These are phyloP conservation scores for Vulpes ferrilata DNA, from an alignment of 2,113 vertebrate species.

Conservation along the genomic window DNA sequence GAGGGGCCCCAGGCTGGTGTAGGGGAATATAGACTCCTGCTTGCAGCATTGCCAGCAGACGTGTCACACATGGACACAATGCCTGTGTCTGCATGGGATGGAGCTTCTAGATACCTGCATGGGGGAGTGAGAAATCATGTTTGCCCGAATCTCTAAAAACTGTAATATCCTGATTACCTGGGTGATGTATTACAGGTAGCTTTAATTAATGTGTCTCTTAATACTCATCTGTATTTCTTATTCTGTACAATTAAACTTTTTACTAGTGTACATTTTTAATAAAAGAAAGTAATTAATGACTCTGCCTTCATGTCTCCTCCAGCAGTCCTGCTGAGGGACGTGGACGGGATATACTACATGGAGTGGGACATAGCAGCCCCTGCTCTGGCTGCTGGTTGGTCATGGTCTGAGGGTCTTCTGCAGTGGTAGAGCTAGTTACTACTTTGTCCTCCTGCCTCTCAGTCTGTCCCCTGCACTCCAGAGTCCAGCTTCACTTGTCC, in stretches of 20 bases:
- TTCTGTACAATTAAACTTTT: constrained; percentile 38
- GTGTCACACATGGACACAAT: background rate
- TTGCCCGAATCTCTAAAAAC: background rate
- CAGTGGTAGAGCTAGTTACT: background rate
- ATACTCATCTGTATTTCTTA: constrained; percentile 53
- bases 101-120: background rate
- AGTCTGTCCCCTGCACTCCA: background rate
- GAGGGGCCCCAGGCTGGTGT: background rate
- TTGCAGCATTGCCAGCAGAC: background rate
- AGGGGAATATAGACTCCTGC: background rate
- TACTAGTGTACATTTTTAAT: constrained; percentile 48
- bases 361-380: background rate
- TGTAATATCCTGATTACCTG: background rate
- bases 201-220: constrained; percentile 54
- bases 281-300: constrained; percentile 32
- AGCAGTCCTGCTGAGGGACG: background rate
- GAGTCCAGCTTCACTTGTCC: background rate
- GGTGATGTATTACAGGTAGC: background rate
- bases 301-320: background rate
- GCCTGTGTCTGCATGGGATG: background rate
- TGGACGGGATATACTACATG: rapidly evolving
- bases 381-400: background rate
- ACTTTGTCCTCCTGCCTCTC: background rate
- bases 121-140: background rate
- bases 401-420: background rate